Conservation (phyloP, 2,113 vertebrate genomes). For the Turdus rufiventris region DNA sequence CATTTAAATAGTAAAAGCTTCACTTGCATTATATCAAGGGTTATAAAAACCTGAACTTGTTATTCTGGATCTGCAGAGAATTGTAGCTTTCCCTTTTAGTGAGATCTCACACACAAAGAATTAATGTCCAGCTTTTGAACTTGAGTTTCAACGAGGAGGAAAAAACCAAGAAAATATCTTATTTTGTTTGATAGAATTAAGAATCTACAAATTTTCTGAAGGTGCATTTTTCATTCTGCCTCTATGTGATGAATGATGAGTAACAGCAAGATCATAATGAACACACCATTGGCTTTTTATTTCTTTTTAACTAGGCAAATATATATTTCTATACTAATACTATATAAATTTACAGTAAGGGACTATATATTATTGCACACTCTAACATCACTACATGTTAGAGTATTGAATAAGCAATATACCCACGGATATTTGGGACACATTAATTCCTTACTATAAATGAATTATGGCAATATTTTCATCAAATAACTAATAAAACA, state of each 20-base stretch:
- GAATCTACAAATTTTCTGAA: not conserved
- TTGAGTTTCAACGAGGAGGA: accelerated
- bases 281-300: not conserved
- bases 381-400: not conserved
- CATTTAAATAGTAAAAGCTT: not conserved
- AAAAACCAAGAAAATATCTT: accelerated
- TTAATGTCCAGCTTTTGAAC: not conserved
- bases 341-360: not conserved
- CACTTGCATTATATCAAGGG: not conserved
- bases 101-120: not conserved
- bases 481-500: not conserved
- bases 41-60: not conserved
- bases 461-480: not conserved
- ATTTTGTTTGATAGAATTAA: not conserved
- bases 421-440: not conserved
- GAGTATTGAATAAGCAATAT: not conserved
- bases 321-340: not conserved
- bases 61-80: not conserved
- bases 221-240: not conserved
- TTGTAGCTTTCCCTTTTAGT: not conserved
- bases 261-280: not conserved
- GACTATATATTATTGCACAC: not conserved
- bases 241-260: not conserved
- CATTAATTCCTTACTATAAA: not conserved
- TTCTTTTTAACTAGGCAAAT: not conserved